These are phyloP conservation scores for Ypsolopha sequella DNA, from an alignment of 2,888 invertebrate genomes.

Conservation along the genomic window DNA sequence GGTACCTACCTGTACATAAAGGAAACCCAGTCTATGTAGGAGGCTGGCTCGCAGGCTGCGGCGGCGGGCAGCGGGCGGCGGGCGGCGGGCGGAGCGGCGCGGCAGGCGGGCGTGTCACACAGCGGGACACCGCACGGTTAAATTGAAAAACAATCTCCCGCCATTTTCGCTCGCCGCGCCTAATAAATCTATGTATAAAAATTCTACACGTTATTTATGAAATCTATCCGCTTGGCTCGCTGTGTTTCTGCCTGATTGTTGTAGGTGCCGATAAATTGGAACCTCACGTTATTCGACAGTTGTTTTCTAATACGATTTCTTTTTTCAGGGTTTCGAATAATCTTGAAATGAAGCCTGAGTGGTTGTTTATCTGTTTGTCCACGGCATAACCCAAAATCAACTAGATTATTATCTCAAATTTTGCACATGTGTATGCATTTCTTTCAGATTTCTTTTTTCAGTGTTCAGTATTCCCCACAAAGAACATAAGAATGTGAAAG, in stretches of 20 bases:
- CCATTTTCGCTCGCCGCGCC: slow-evolving; percentile 68
- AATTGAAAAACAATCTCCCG: slow-evolving; percentile 73
- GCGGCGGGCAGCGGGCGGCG: neutral
- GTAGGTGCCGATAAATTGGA: slow-evolving; percentile 26
- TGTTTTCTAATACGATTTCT: too few relatives aligned
- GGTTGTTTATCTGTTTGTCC: too few relatives aligned
- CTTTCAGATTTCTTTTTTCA: too few relatives aligned
- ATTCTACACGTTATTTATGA: slow-evolving; percentile 69
- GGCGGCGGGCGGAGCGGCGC: neutral
- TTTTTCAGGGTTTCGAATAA: too few relatives aligned
- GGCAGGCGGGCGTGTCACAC: slow-evolving; percentile 13
- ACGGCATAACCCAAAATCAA: too few relatives aligned
- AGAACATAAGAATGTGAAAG: too few relatives aligned
- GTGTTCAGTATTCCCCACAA: too few relatives aligned
- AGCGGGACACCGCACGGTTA: slow-evolving; percentile 59
- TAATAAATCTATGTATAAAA: slow-evolving; percentile 72
- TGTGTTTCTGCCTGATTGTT: slow-evolving; percentile 4
- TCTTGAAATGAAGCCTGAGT: too few relatives aligned
- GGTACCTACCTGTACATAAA: too few relatives aligned
- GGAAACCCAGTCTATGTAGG: too few relatives aligned
- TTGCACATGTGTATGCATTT: too few relatives aligned
- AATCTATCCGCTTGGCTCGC: slow-evolving; percentile 40
- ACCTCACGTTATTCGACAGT: slow-evolving; percentile 2
- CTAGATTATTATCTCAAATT: too few relatives aligned
- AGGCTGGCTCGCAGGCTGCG: neutral